Evolutionary conservation across 53 echinoderm and acorn worm species (phyloP).

Genomic region (Hippasteria phrygiana): DNA sequence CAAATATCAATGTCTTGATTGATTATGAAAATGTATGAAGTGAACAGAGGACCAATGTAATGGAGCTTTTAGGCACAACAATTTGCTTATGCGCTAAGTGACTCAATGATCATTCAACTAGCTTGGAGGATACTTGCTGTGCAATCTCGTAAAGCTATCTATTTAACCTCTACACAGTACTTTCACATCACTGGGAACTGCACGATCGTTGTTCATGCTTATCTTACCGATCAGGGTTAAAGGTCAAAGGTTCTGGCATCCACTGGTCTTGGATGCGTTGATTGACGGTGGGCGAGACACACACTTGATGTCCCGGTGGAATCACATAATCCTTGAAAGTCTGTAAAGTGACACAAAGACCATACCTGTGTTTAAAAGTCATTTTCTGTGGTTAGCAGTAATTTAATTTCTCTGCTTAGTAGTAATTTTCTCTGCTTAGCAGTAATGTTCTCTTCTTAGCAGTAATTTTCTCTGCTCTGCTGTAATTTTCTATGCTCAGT

Average conservation of each 20-base stretch:
- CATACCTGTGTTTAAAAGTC: background rate
- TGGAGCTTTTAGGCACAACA: too few relatives aligned
- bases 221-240: constrained; percentile 81
- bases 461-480: too few relatives aligned
- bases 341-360: constrained; percentile 32
- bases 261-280: constrained; percentile 78
- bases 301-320: constrained; percentile 88
- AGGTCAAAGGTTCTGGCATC: constrained; percentile 73
- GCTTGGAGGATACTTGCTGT: background rate
- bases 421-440: background rate
- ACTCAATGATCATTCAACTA: too few relatives aligned
- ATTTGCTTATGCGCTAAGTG: too few relatives aligned
- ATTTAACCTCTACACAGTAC: too few relatives aligned
- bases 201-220: background rate
- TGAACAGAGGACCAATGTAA: too few relatives aligned
- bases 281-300: constrained; percentile 85
- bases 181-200: background rate
- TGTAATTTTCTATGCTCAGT: too few relatives aligned
- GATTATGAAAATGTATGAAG: background rate
- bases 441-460: background rate
- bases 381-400: background rate
- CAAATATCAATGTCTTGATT: background rate
- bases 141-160: too few relatives aligned
- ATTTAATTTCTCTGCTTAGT: too few relatives aligned
- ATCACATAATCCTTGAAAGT: constrained; percentile 78